phyloP scores from a whole-genome alignment of 2,113 vertebrate genomes.

The Piaya cayana region DNA sequence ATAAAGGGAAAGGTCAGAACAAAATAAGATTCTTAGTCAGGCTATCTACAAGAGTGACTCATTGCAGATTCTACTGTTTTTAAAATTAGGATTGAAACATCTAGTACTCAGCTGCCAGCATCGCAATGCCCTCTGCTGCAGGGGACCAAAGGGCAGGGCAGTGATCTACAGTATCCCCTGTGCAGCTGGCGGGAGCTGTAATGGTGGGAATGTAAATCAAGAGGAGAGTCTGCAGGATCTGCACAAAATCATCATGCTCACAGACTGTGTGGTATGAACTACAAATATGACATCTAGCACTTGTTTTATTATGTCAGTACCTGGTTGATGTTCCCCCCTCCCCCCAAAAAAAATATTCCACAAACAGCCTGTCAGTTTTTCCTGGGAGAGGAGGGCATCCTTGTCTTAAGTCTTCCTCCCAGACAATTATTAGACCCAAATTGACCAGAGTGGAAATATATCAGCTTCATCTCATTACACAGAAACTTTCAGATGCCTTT shows the following conservation, averaged over 20 bases:
- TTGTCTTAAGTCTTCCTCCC: background rate
- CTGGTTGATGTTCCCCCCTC: background rate
- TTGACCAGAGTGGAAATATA: background rate
- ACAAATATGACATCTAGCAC: background rate
- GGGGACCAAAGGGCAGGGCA: too few relatives aligned
- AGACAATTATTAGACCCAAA: background rate
- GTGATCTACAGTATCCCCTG: background rate
- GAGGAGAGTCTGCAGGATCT: background rate
- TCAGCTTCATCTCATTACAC: background rate
- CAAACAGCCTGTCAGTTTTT: background rate
- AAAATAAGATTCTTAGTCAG: background rate
- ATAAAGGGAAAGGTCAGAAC: slow-evolving; percentile 2
- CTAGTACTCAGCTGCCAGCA: background rate
- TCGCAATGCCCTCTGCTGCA: background rate
- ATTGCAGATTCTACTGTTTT: background rate
- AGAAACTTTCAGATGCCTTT: background rate
- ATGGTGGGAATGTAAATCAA: rapidly evolving
- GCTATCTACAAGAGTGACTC: background rate
- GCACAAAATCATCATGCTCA: background rate
- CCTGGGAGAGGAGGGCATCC: background rate
- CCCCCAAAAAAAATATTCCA: background rate
- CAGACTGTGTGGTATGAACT: background rate
- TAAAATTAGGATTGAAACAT: background rate
- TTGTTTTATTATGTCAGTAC: background rate
- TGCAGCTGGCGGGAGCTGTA: rapidly evolving